These are phyloP conservation scores for Gymnodraco acuticeps DNA, from an alignment of 2,797 vertebrate genomes.

Conservation along the genomic window DNA sequence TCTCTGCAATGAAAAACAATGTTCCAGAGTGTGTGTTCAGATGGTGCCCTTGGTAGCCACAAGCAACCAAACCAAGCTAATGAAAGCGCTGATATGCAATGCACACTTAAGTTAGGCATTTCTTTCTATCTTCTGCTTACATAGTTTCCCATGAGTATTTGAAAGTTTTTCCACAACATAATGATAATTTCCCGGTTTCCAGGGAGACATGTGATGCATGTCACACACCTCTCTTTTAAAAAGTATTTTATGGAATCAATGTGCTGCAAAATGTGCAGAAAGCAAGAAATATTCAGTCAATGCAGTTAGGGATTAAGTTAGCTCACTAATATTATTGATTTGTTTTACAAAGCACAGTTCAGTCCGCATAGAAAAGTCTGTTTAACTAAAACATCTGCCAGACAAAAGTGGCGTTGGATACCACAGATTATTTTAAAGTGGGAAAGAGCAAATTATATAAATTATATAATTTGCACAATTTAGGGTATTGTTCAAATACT, in stretches of 20 bases:
- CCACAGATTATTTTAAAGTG: not conserved
- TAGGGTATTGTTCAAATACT: not conserved
- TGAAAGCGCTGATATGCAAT: conserved; percentile 15
- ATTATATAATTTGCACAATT: not conserved
- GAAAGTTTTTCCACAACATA: not conserved
- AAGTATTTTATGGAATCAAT: not conserved
- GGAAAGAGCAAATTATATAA: not conserved
- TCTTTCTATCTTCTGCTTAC: conserved; percentile 4
- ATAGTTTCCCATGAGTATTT: conserved; percentile 3
- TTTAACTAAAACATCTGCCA: not conserved
- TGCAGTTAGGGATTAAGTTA: conserved; percentile 2
- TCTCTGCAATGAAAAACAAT: not conserved
- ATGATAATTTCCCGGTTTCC: not conserved
- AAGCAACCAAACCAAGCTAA: conserved; percentile 31
- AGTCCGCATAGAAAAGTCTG: conserved; percentile 17
- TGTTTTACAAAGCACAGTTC: conserved; percentile 18
- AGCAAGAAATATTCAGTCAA: not conserved
- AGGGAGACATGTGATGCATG: not conserved
- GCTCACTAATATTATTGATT: conserved; percentile 18
- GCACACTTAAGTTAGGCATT: conserved; percentile 4
- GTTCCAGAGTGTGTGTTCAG: not conserved
- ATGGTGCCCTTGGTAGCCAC: conserved; percentile 27
- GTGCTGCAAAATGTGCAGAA: conserved; percentile 13
- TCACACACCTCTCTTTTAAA: not conserved
- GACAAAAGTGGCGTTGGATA: too few species aligned